Base-by-base conservation (phyloP, 2,797 vertebrate species). In the Enteromius treurensis region DNA sequence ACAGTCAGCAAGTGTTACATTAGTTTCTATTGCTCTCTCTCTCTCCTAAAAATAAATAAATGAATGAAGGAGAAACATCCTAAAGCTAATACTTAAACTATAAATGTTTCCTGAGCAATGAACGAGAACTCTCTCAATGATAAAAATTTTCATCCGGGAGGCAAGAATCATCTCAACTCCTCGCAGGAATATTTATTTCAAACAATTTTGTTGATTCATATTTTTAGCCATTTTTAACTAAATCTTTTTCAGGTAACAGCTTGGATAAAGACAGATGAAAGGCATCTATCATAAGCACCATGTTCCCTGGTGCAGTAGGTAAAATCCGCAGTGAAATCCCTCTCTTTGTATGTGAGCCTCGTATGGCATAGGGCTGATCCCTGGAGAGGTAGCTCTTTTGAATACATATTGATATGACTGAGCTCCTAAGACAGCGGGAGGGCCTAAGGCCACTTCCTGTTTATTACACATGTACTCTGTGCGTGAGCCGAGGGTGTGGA, bases 391-490 rank as follows among this genome's bases (percentile, higher is more conserved):
- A 81, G 74, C 83, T 81, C 77, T 89, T 87, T 87, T 88, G 80
- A 84, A 89, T 88, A 87, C 86, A 86, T 87, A 87, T 88, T 89
- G 85, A 77, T 86, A 87, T 76, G 80, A 68, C 84, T 88, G 88
- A 88, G 79, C 85, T 84, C 76, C 70, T 86, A 87, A 87, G 80
- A 86, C 37, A 45, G 58, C 55, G 13, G 74, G 76, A 77, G 86
- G 71, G 83, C 83, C 84, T 86, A 60, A 84, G 86, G 83, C 85
- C 83, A 84, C 82, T 77, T 89, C 82, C 87, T 85, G 87, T 88
- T 86, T 88, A 84, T 85, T 86, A 85, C 84, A 82, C 81, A 58
- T 69, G 34, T 69, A 64, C 77, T 82, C 84, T 53, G 81, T 80
- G 62, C 74, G 55, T 37, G 34, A 81, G 81, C 77, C 29, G 17